Base-by-base conservation (phyloP, 2,888 invertebrate species). In the Hermaeophaga mercurialis region DNA sequence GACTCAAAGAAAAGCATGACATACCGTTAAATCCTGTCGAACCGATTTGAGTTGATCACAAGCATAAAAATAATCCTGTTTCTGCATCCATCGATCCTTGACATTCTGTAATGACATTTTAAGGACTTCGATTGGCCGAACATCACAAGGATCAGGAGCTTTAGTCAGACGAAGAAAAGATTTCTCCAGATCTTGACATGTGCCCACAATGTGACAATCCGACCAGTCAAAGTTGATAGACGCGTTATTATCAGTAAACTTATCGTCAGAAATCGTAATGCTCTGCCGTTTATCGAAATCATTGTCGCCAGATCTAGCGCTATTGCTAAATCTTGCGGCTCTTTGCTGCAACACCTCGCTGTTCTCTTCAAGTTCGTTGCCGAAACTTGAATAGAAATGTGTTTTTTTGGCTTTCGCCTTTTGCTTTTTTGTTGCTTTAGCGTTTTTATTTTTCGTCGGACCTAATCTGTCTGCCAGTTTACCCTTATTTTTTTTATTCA, bases 11-110 rank as follows among this genome's bases (percentile, higher is more conserved):
- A n/a, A n/a, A n/a, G n/a, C n/a, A n/a, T 14, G 11, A 59, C 86
- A 84, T 79, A 96, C 98, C 61, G 98, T 99, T 69, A 99, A 84
- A 85, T 99, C 99, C 81, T 99, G 99, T 68, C 99, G 82, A 66
- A 99, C 97, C 6, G 97, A 96, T 80, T 99, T 98, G 55, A 99
- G 82, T 80, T 99, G 99, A 83, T 98, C 97, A 81, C 97, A 98
- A 58, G 94, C 91, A 82, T 96, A 98, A 79, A 87, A 88, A 79
- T 99, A 99, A 80, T 99, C 96, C 73, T 89, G 89, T 71, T 89
- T 92, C 54, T 86, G 83, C 64, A 89, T 84, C 96, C 98, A 99
- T 70, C 90, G 88, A 39, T 87, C 84, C 79, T 96, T 95, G 8
- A 98, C 96, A 81, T 92, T 90, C 73, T 85, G 86, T 71, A 99